These are phyloP conservation scores for Mylabris phalerata DNA, from an alignment of 1,140 invertebrate species.

Conservation along the genomic window DNA sequence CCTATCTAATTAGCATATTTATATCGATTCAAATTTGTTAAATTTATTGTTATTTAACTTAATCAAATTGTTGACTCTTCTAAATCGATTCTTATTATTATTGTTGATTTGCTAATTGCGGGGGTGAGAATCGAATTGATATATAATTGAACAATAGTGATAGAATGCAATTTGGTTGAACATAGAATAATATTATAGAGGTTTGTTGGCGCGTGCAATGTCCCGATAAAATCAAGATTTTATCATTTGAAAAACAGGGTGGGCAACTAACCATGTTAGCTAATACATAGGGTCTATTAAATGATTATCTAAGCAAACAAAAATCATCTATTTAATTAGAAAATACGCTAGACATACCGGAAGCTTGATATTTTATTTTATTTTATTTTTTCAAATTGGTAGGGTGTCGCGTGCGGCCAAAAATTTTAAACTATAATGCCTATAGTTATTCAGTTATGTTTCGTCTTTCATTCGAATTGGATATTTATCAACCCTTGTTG, in stretches of 20 bases:
- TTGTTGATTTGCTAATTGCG: too few species aligned
- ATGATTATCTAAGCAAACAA: constrained; percentile 46
- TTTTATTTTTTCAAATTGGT: too few species aligned
- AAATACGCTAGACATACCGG: constrained; percentile 34
- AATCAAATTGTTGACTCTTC: too few species aligned
- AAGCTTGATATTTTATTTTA: constrained; percentile 32
- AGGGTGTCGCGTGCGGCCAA: constrained; percentile 31
- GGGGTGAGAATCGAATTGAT: neutral
- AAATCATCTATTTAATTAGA: constrained; percentile 46
- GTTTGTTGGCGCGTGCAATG: constrained; percentile 26
- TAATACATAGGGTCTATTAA: constrained; percentile 39
- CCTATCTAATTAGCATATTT: too few species aligned
- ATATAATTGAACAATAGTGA: constrained; percentile 15
- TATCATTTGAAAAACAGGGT: constrained; percentile 30
- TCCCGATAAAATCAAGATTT: constrained; percentile 28
- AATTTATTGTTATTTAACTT: too few species aligned
- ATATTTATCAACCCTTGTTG: constrained; percentile 19
- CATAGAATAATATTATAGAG: neutral
- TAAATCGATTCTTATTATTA: too few species aligned
- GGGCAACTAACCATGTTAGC: constrained; percentile 36
- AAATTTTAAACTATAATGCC: constrained; percentile 15
- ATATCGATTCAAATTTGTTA: too few species aligned
- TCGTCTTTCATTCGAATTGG: neutral
- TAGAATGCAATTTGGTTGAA: constrained; percentile 18
- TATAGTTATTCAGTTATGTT: constrained; percentile 3